Percentiles rank a stretch among this genome's conserved stretches.
Conservation (phyloP, 2,888 invertebrate genomes). For the Cheiracanthium punctorium region DNA sequence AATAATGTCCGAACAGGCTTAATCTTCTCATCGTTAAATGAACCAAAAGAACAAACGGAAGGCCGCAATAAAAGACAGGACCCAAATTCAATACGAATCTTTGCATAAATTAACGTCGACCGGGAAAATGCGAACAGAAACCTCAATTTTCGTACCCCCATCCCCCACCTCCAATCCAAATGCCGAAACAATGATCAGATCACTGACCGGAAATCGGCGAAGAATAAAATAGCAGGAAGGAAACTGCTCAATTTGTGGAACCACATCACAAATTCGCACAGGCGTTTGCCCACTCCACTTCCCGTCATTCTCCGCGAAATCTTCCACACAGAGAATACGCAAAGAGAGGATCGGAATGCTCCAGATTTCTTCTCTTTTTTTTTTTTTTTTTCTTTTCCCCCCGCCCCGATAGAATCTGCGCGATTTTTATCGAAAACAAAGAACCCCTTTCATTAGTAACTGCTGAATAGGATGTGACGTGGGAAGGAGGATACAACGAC, state of each 20-base stretch:
- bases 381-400: slow-evolving; percentile 28
- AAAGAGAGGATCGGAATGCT: slow-evolving; percentile 30
- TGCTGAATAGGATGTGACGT: slow-evolving; percentile 49
- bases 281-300: slow-evolving; percentile 42
- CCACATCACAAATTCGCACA: slow-evolving; percentile 26
- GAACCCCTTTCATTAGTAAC: slow-evolving; percentile 53
- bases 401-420: slow-evolving; percentile 33
- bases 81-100: too few relatives aligned
- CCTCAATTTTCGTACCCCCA: not conserved
- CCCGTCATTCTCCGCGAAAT: slow-evolving; percentile 67
- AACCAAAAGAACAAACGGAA: too few relatives aligned
- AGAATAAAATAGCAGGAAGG: slow-evolving; percentile 48
- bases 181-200: slow-evolving; percentile 58
- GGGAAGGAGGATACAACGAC: not conserved
- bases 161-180: not conserved
- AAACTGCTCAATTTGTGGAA: slow-evolving; percentile 56
- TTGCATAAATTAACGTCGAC: too few relatives aligned
- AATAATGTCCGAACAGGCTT: too few relatives aligned
- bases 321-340: not conserved
- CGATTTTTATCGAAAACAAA: slow-evolving; percentile 36
- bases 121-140: too few relatives aligned
- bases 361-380: too few relatives aligned
- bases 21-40: too few relatives aligned
- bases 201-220: slow-evolving; percentile 55
- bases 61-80: too few relatives aligned